Evolutionary conservation across 1,140 invertebrate species (phyloP), one percentile per base, ranked within the genome.

Genomic region (Scaptomyza hsui): DNA sequence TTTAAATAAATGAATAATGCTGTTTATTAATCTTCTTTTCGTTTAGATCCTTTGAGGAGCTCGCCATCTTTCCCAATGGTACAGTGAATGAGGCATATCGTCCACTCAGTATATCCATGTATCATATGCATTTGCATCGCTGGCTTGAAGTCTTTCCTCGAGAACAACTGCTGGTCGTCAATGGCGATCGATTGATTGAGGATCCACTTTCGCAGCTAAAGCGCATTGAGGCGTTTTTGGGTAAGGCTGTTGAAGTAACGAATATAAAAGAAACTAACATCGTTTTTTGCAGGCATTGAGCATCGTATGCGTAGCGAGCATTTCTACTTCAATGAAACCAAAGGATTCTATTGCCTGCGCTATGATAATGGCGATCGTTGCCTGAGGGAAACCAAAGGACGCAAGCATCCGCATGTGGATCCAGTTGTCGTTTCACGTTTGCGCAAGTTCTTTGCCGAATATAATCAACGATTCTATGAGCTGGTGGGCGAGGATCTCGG

Each of bases 321-420:
- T 92, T 99, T 99, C 92, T 98, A 98, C 91, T 98, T 99, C 92
- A 99, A 99, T 92, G 95, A 97, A 91, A 98, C 97, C 13, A 99
- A 99, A 92, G 98, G 98, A 3, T 99, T 99, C 92, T 99, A 98
- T 85, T 99, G 98, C 92, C 93, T 99, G 68, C 93, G 96, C 32
- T 96, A 96, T 82, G 95, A 96, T 71, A 96, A 95, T 4, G 94
- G 95, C 21, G 96, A 97, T 82, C 82, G 98, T 85, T 99, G 98
- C 92, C 92, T 99, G 60, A 94, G 96, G 3, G 98, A 98, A 83
- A 98, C 97, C 57, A 99, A 99, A 91, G 98, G 98, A 3, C 93
- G 98, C 2, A 94, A 95, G 76, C 98, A 99, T 92, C 98, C 98
- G 0, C 93, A 95, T 21, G 97, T 99, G 9, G 95, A 96, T 85